Percentiles rank a stretch among this genome's conserved stretches.
phyloP scores from a whole-genome alignment of 1,140 invertebrate species.

The Medauroidea extradentata region DNA sequence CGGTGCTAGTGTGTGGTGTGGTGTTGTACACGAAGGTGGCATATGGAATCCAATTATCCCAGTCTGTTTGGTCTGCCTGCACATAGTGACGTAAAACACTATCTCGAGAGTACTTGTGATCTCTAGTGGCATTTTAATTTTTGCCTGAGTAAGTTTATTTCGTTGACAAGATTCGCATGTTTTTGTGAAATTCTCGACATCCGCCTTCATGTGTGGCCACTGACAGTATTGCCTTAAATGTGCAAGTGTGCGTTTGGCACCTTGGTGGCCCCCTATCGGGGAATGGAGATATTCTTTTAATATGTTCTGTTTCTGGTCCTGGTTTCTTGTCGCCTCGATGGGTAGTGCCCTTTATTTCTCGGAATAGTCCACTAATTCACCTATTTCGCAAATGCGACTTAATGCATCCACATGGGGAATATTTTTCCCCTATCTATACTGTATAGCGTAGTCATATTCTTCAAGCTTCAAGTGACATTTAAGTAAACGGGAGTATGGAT shows the following conservation, averaged over 20 bases:
- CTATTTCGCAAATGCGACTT: neutral
- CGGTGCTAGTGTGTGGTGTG: conserved; percentile 29
- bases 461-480: conserved; percentile 14
- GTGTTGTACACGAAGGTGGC: conserved; percentile 35
- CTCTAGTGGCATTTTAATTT: conserved; percentile 20
- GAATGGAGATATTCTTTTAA: conserved; percentile 27
- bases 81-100: conserved; percentile 29
- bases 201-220: conserved; percentile 32
- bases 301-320: conserved; percentile 17
- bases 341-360: neutral
- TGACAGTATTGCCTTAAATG: conserved; percentile 28
- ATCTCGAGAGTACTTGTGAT: conserved; percentile 20
- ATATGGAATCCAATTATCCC: conserved; percentile 33
- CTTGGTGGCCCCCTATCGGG: conserved; percentile 31
- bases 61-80: conserved; percentile 37
- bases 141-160: conserved; percentile 26
- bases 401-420: conserved; percentile 41
- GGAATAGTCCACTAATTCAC: neutral
- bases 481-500: conserved; percentile 15
- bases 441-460: conserved; percentile 20
- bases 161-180: conserved; percentile 31
- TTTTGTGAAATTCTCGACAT: conserved; percentile 32
- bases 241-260: conserved; percentile 29
- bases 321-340: neutral
- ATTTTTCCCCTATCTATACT: conserved; percentile 39